Percentiles rank a stretch among this genome's conserved stretches.
Conservation (phyloP, 2,113 vertebrate genomes). For the Herpailurus yagouaroundi region DNA sequence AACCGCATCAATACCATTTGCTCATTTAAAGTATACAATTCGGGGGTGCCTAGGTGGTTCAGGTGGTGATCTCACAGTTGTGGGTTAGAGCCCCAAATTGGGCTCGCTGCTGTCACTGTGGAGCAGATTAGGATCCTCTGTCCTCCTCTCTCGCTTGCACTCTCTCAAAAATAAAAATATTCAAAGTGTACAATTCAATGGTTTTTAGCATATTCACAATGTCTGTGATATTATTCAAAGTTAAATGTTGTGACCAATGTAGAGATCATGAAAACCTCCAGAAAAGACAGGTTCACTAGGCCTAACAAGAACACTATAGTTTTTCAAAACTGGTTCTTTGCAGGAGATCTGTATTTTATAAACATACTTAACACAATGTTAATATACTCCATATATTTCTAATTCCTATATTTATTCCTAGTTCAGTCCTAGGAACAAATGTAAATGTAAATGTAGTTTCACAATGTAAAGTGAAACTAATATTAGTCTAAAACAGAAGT, state of each 20-base stretch:
- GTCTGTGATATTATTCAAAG: background rate
- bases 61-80: no score
- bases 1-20: background rate
- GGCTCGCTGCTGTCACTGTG: no score
- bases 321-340: background rate
- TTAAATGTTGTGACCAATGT: background rate
- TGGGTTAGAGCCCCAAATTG: no score
- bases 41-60: no score
- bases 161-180: no score
- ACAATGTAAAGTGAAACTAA: background rate
- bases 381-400: background rate
- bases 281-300: background rate
- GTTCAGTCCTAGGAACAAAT: background rate
- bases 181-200: background rate
- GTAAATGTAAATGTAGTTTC: background rate
- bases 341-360: background rate
- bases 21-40: background rate
- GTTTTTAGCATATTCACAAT: background rate
- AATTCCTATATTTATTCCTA: background rate
- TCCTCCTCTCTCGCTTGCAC: no score
- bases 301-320: background rate
- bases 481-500: background rate
- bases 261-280: constrained; percentile 31
- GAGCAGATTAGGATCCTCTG: no score
- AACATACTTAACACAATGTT: background rate